A percentile compares a stretch with the other conserved stretches of the same genome.
Conservation (phyloP, 1,140 invertebrate species). For the Drosophila mauritiana region DNA sequence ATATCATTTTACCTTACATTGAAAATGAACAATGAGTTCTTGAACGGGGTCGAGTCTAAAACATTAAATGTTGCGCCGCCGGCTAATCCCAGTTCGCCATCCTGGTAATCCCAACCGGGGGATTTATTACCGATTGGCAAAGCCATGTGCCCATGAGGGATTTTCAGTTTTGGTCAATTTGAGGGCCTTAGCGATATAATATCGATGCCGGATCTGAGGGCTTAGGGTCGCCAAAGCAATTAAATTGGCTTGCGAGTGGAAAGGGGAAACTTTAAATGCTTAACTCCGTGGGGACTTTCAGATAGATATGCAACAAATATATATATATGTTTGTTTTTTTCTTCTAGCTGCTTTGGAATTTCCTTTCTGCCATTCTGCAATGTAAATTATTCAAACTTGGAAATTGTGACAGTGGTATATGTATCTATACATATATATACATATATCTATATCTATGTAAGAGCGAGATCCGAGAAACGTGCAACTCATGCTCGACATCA, state of each 20-base stretch:
- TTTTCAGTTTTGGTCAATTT: conserved; percentile 18
- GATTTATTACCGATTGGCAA: conserved; percentile 60
- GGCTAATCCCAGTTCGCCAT: conserved; percentile 34
- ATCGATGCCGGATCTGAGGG: conserved; percentile 58
- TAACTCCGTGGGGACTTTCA: not conserved
- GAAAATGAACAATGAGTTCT: not conserved
- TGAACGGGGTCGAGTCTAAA: not conserved
- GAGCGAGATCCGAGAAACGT: conserved; percentile 10
- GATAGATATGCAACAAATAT: not conserved
- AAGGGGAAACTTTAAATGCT: conserved; percentile 35
- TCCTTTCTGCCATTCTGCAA: not conserved
- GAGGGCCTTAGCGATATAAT: conserved; percentile 36
- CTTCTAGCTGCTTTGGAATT: conserved; percentile 15
- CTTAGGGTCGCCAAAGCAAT: conserved; percentile 53
- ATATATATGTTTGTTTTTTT: not conserved
- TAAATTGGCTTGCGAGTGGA: conserved; percentile 59
- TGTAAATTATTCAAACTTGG: conserved; percentile 61
- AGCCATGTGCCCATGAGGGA: conserved; percentile 20
- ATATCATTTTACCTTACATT: not conserved
- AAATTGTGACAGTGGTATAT: conserved; percentile 42
- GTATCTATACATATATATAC: not conserved
- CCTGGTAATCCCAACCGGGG: conserved; percentile 56
- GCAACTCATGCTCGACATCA: conserved; percentile 24
- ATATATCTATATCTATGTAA: not conserved
- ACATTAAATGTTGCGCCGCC: not conserved